Evolutionary conservation across 2,888 invertebrate species (phyloP).

Genomic region (Scaptomyza caliginosa): DNA sequence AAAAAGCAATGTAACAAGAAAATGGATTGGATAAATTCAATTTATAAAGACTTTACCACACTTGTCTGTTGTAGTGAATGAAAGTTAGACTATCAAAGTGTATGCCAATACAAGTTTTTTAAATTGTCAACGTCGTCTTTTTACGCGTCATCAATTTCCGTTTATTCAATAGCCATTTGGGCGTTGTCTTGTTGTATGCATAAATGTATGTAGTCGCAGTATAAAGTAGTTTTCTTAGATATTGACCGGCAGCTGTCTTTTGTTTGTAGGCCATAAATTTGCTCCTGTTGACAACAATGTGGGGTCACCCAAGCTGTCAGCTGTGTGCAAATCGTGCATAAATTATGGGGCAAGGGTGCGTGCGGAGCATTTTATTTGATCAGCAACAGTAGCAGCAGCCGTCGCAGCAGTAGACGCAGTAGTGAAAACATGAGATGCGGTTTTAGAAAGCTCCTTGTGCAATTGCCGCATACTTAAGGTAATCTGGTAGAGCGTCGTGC

Average conservation of each 20-base stretch:
- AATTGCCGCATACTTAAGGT: conserved; percentile 78
- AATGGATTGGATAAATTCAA: not conserved
- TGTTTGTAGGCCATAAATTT: conserved; percentile 72
- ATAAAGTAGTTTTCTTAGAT: conserved; percentile 53
- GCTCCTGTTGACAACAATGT: conserved; percentile 16
- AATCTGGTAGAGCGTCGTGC: conserved; percentile 71
- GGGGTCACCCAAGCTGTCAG: conserved; percentile 29
- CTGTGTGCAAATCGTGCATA: conserved; percentile 59
- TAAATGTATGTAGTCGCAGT: conserved; percentile 4
- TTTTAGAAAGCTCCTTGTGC: conserved; percentile 72
- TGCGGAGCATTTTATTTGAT: conserved; percentile 62
- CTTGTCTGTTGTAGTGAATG: conserved; percentile 31
- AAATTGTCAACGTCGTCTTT: conserved; percentile 73
- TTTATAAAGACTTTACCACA: conserved; percentile 6
- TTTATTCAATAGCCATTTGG: conserved; percentile 71
- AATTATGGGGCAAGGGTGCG: conserved; percentile 64
- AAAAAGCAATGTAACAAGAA: not conserved
- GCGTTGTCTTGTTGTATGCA: conserved; percentile 30
- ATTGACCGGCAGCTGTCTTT: conserved; percentile 64
- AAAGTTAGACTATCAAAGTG: conserved; percentile 19
- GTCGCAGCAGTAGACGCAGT: conserved; percentile 5
- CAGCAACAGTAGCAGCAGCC: conserved; percentile 33
- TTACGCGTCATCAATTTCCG: conserved; percentile 74
- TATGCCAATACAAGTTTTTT: conserved; percentile 63
- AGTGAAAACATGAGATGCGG: conserved; percentile 7